Evolutionary conservation across 1,140 invertebrate species (phyloP).

Genomic region (Drosophila ogumai): DNA sequence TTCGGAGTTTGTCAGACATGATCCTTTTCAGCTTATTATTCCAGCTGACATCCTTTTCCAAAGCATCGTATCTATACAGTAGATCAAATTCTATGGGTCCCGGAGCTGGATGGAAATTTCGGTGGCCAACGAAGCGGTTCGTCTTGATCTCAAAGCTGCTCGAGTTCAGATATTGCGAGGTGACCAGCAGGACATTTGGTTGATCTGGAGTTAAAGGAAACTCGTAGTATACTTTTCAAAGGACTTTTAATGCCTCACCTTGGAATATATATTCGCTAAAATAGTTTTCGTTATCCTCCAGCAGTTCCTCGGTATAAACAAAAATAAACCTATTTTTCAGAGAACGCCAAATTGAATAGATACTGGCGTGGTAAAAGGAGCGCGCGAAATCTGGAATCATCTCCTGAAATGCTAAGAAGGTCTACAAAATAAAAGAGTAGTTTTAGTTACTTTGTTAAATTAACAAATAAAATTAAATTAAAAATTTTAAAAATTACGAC

Average conservation of each 20-base stretch:
- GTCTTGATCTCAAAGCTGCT: conserved; percentile 67
- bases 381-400: conserved; percentile 62
- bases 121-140: conserved; percentile 68
- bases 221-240: not conserved
- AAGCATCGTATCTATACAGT: conserved; percentile 53
- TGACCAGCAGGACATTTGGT: conserved; percentile 64
- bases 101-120: conserved; percentile 18
- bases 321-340: conserved; percentile 68
- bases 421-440: conserved; percentile 22
- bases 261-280: conserved; percentile 56
- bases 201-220: conserved; percentile 54
- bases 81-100: conserved; percentile 31
- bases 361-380: conserved; percentile 69
- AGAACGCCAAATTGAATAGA: conserved; percentile 72
- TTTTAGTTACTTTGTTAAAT: no score
- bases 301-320: conserved; percentile 55
- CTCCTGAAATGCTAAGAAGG: conserved; percentile 71
- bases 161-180: conserved; percentile 46
- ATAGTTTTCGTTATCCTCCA: conserved; percentile 7
- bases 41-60: conserved; percentile 11
- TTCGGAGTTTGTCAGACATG: conserved; percentile 42
- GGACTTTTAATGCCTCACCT: conserved; percentile 27
- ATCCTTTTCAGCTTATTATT: not conserved
- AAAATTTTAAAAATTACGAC: no score
- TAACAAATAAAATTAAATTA: no score